phyloP scores from a whole-genome alignment of 2,797 vertebrate genomes.

The Hyperoplus lanceolatus region DNA sequence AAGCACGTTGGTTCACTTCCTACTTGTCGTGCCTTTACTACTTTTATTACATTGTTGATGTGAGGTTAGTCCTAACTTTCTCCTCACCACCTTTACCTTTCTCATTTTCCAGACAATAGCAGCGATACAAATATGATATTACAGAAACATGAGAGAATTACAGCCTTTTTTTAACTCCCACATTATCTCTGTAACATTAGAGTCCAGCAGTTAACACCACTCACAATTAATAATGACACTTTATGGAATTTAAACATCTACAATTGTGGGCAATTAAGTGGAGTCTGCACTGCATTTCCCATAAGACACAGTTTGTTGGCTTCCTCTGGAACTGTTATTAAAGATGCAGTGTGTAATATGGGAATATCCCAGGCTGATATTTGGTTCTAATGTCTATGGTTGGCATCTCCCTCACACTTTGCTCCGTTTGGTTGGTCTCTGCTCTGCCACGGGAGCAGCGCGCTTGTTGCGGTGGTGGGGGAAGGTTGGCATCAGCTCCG shows the following conservation, averaged over 20 bases:
- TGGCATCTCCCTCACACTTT: slow-evolving; percentile 82
- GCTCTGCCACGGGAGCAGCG: slow-evolving; percentile 40
- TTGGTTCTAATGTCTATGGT: too few relatives aligned
- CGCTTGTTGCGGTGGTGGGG: slow-evolving; percentile 97
- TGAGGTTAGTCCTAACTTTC: background rate
- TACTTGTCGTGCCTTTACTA: background rate
- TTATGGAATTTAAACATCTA: background rate
- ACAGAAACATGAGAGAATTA: rapidly evolving
- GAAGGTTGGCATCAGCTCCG: slow-evolving; percentile 98
- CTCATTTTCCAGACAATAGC: background rate
- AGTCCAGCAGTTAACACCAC: background rate
- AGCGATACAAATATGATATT: background rate
- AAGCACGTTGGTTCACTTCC: background rate
- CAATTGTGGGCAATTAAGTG: background rate
- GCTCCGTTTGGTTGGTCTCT: slow-evolving; percentile 86
- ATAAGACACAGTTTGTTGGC: slow-evolving; percentile 1
- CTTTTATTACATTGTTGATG: background rate
- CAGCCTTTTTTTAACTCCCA: background rate
- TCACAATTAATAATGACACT: background rate
- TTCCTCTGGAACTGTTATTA: background rate
- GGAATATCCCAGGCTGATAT: too few relatives aligned
- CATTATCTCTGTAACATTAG: background rate
- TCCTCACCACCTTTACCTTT: background rate
- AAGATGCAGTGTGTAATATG: background rate
- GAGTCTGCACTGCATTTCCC: slow-evolving; percentile 9